Conservation (phyloP, 2,797 vertebrate species). For the Poecilia velifera region DNA sequence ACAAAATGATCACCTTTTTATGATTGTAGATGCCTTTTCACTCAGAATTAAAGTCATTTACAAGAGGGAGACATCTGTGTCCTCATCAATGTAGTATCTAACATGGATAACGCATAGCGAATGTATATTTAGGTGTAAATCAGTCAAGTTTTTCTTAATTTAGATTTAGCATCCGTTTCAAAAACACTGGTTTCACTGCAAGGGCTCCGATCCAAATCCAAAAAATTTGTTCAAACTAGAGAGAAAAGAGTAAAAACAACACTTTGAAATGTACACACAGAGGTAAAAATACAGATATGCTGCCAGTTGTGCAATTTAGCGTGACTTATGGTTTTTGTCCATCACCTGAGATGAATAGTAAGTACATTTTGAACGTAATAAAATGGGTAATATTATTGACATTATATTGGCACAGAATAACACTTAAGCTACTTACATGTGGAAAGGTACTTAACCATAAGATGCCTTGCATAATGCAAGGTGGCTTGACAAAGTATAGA, state of each 20-base stretch:
- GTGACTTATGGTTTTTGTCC: not conserved
- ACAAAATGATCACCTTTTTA: constrained; percentile 30
- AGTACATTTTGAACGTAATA: not conserved
- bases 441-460: not conserved
- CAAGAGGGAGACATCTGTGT: constrained; percentile 26
- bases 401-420: not conserved
- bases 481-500: not conserved
- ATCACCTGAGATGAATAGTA: not conserved
- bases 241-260: constrained; percentile 35
- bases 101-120: constrained; percentile 3
- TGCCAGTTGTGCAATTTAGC: not conserved
- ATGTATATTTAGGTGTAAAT: constrained; percentile 28
- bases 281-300: constrained; percentile 27
- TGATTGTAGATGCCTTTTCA: constrained; percentile 29
- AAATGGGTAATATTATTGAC: not conserved
- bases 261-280: constrained; percentile 34
- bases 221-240: constrained; percentile 69
- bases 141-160: constrained; percentile 54
- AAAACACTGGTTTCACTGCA: constrained; percentile 56
- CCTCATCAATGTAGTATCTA: constrained; percentile 13
- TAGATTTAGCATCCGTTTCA: constrained; percentile 54
- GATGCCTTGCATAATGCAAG: not conserved
- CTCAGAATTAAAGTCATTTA: constrained; percentile 18
- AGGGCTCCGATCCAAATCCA: constrained; percentile 58
- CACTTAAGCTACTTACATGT: not conserved